Conservation (phyloP, 2,888 invertebrate species). For the Alitta virens region DNA sequence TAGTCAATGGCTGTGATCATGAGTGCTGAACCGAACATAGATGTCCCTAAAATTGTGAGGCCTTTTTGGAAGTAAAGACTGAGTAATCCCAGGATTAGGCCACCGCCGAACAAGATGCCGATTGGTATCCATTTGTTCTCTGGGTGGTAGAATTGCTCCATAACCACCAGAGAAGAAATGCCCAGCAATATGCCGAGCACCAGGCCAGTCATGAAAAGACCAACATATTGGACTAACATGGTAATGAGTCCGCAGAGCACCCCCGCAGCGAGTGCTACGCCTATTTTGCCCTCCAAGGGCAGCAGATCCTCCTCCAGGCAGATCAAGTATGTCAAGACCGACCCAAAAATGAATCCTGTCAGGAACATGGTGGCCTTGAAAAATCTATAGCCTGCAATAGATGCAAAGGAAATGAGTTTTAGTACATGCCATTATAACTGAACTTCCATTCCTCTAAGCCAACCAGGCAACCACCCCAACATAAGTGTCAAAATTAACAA, state of each 20-base stretch:
- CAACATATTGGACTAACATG: conserved; percentile 79
- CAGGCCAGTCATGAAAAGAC: conserved; percentile 77
- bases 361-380: conserved; percentile 85
- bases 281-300: conserved; percentile 68
- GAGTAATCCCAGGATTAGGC: conserved; percentile 70
- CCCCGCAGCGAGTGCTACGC: conserved; percentile 72
- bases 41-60: conserved; percentile 72
- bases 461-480: too few relatives aligned
- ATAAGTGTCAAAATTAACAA: too few relatives aligned
- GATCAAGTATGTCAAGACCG: conserved; percentile 76
- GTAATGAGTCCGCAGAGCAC: conserved; percentile 76
- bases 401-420: neutral
- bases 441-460: neutral
- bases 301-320: conserved; percentile 78
- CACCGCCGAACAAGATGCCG: conserved; percentile 67
- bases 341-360: conserved; percentile 82
- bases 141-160: conserved; percentile 63
- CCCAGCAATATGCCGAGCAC: conserved; percentile 68
- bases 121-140: conserved; percentile 71
- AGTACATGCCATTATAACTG: neutral
- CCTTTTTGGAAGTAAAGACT: conserved; percentile 76
- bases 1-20: conserved; percentile 72
- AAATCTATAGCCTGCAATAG: conserved; percentile 75
- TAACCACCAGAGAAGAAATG: conserved; percentile 44
- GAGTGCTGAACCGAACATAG: conserved; percentile 74